Base-by-base conservation (phyloP, 2,113 vertebrate species). In the Pampusana beccarii region DNA sequence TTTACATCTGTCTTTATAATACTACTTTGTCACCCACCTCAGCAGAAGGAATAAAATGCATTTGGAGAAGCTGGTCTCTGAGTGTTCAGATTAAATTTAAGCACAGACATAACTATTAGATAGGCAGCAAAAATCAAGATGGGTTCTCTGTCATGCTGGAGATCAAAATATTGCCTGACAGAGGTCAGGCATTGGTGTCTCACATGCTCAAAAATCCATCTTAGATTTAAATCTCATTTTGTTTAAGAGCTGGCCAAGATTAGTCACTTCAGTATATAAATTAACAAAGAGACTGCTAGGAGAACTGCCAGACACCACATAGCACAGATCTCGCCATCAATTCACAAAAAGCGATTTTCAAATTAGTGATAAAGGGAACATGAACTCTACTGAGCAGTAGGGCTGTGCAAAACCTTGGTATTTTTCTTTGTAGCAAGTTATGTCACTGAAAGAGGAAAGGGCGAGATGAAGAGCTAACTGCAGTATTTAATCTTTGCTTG, bases 111-210 rank as follows among this genome's bases (percentile, higher is more conserved):
- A 23, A 36, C 21, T 72, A 31, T 12, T 56, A 31, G 62, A 64
- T 20, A 54, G 23, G 12, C 3, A 66, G 40, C 36, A 54, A 51
- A 36, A 71, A 50, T 50, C 21, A 12, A 93, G 31, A 50, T 9
- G 2, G 15, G 11, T 28, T 71, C 48, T 74, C 14, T 64, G 38
- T 53, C 69, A 56, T 0, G 0, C 14, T 2, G 2, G 38, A 67
- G 53, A 87, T 57, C 29, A 81, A 50, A 75, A 64, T 26, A 51
- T 10, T 65, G 31, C 54, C 61, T 48, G 5, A 44, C 5, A 82
- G 19, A 79, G 10, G 14, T 44, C 62, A 33, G 44, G 38, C 24
- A 71, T 26, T 34, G 20, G 44, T 82, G 38, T 36, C 26, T 53
- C 54, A 46, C 31, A 17, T 0, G 4, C 36, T 77, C 17, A 54